A percentile compares a stretch with the other conserved stretches of the same genome.
phyloP scores from a whole-genome alignment of 2,888 invertebrate species.

The Stenotaenia linearis region DNA sequence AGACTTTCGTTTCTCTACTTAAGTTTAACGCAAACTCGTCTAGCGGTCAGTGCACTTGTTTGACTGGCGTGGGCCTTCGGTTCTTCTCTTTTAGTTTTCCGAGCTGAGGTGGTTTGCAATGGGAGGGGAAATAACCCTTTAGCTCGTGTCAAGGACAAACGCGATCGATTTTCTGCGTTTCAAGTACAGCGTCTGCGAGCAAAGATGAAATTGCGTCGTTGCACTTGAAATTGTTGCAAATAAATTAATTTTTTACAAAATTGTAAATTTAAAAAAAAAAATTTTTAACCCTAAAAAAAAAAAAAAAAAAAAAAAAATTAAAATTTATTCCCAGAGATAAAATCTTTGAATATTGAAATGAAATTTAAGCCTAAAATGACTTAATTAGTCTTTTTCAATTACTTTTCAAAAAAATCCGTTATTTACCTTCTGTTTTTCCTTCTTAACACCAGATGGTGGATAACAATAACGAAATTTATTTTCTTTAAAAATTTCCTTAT shows the following conservation, averaged over 20 bases:
- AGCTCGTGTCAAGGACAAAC: conserved; percentile 17
- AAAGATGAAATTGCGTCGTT: background rate
- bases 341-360: no score
- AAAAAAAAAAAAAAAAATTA: background rate
- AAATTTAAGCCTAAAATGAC: no score
- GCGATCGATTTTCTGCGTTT: conserved; percentile 10
- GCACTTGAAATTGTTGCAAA: background rate
- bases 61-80: background rate
- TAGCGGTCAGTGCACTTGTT: conserved; percentile 20
- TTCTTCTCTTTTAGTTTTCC: background rate
- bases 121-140: conserved; percentile 15
- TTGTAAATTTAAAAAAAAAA: background rate
- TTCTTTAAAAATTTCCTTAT: background rate
- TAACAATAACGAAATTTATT: background rate
- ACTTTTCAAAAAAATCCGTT: no score
- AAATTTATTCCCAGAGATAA: no score
- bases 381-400: no score
- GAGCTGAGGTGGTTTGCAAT: background rate
- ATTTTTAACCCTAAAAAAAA: background rate
- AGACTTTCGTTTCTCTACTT: background rate
- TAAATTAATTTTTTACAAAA: background rate
- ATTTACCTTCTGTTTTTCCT: background rate
- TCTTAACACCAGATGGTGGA: background rate
- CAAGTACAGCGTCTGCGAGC: background rate
- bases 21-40: background rate